Evolutionary conservation across 2,113 vertebrate species (phyloP), one percentile per base, ranked within the genome.

Genomic region (Cottus gobio): DNA sequence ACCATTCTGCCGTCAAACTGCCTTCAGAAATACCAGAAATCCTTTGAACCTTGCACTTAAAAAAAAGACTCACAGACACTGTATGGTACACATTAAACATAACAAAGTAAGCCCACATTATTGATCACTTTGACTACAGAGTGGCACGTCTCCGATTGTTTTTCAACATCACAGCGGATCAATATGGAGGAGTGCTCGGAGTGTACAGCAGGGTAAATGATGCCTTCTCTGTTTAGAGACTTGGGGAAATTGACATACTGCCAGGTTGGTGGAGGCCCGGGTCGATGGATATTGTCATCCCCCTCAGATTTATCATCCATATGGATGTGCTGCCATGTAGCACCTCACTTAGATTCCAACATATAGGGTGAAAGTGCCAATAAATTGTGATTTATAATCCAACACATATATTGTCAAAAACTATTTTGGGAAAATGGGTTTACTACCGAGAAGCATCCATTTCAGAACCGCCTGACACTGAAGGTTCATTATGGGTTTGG

Each of bases 231-330:
- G 73, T 87, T 91, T 80, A 86, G 82, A 90, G 88, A 88, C 89
- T 84, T 15, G 7, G 28, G n/a, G 24, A 85, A 89, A 93, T 93
- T 91, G 91, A 93, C 89, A 76, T 82, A 39, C 89, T 90, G 92
- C 87, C 90, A 83, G 80, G 79, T 71, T 48, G 70, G 82, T 86
- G 73, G 79, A 86, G 74, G 77, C 65, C 11, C 4, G 57, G 31
- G 85, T 93, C 90, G 69, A 93, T 93, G 11, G 64, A 69, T 83
- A 81, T 83, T 57, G 82, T 82, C 87, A 72, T 74, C 67, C 54
- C 68, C 69, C 62, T 80, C 85, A 71, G 84, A 92, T 90, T 80
- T 75, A 91, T 91, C 89, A 86, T 80, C 66, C 44, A 26, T 73
- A 86, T 74, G 80, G 84, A 86, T 65, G 31, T 44, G 65, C 80